A percentile compares a stretch with the other conserved stretches of the same genome.
phyloP scores from a whole-genome alignment of 2,888 invertebrate genomes.

The Acanthosoma haemorrhoidale region DNA sequence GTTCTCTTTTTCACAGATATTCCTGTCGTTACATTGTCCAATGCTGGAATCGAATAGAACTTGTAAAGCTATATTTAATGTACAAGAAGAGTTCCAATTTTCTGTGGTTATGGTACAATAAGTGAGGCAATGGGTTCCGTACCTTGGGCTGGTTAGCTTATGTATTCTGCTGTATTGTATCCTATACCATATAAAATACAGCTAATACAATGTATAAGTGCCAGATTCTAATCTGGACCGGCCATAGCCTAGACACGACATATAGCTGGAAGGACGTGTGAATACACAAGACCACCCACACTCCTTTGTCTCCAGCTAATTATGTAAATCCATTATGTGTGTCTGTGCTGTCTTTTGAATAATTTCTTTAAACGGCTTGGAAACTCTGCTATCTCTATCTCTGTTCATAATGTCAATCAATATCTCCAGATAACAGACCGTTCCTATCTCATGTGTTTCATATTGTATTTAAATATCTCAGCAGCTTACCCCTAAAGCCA shows the following conservation, averaged over 20 bases:
- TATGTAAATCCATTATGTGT: conserved; percentile 22
- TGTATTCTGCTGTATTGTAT: too few relatives aligned
- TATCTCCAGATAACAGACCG: background rate
- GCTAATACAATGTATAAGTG: background rate
- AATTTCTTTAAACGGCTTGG: background rate
- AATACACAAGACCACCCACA: conserved; percentile 16
- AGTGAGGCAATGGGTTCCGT: too few relatives aligned
- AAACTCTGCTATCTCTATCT: background rate
- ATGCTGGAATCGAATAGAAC: too few relatives aligned
- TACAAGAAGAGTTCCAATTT: too few relatives aligned
- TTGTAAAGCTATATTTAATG: too few relatives aligned
- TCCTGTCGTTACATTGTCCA: too few relatives aligned
- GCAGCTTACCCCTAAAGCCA: background rate
- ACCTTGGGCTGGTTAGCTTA: too few relatives aligned
- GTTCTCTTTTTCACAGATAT: too few relatives aligned
- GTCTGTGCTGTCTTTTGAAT: background rate
- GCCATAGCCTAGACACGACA: background rate
- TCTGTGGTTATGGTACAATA: too few relatives aligned
- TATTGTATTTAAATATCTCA: conserved; percentile 26
- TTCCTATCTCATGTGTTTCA: background rate
- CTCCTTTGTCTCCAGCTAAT: conserved; percentile 20
- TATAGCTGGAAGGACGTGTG: background rate
- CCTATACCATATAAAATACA: background rate
- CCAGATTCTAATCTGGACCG: background rate
- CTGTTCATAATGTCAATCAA: conserved; percentile 19